Evolutionary conservation across 2,888 invertebrate species (phyloP).

Genomic region (Limnephilus lunatus): DNA sequence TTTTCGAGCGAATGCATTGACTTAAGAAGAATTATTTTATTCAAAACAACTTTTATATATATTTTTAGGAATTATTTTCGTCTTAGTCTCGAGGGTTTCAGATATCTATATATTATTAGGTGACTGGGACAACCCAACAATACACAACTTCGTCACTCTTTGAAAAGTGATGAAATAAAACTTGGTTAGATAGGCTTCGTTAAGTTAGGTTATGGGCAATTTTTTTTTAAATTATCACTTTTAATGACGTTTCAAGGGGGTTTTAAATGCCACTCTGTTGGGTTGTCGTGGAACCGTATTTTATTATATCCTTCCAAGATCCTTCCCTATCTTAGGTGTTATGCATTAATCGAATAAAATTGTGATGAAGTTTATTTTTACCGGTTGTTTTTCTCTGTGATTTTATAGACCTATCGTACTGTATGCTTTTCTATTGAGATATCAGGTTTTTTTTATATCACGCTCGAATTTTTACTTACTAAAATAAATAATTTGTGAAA

Average conservation of each 20-base stretch:
- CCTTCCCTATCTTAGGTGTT: neutral
- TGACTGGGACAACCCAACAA: neutral
- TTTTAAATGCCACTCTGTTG: too few species aligned
- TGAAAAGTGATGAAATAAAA: too few species aligned
- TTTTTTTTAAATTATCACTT: too few species aligned
- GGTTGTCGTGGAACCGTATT: neutral
- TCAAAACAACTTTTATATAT: neutral
- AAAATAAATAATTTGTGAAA: neutral
- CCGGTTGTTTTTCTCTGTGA: too few species aligned
- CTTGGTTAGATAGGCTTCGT: too few species aligned
- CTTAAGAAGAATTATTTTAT: neutral
- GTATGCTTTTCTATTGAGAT: neutral
- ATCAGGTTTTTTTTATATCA: neutral
- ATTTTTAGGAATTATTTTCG: neutral
- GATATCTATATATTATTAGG: neutral
- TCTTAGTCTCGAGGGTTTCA: neutral
- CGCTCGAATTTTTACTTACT: neutral
- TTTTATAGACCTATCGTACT: neutral
- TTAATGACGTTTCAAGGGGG: too few species aligned
- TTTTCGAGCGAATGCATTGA: neutral
- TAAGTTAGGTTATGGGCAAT: too few species aligned
- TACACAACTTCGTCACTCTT: too few species aligned
- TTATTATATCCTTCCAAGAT: neutral
- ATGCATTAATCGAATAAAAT: neutral
- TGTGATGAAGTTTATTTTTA: neutral